A percentile compares a stretch with the other conserved stretches of the same genome.
phyloP scores from a whole-genome alignment of 1,140 invertebrate genomes.

The Papilio helenus region DNA sequence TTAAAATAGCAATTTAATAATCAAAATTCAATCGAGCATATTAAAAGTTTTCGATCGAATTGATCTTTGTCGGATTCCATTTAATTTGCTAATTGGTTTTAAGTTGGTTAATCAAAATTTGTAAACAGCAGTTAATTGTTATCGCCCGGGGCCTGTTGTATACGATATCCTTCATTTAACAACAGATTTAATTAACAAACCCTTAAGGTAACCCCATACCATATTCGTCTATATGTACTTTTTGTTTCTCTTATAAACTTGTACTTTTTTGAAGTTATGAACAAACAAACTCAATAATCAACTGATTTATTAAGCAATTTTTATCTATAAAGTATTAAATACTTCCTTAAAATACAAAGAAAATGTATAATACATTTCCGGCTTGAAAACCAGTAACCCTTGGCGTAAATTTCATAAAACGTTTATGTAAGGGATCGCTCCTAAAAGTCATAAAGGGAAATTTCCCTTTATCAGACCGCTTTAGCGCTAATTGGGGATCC shows the following conservation, averaged over 20 bases:
- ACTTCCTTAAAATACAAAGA: not conserved
- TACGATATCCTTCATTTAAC: not conserved
- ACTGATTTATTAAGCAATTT: too few relatives aligned
- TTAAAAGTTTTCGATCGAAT: not conserved
- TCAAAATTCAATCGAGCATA: slow-evolving; percentile 5
- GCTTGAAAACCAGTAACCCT: not conserved
- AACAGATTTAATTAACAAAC: not conserved
- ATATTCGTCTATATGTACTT: too few relatives aligned
- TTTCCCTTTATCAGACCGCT: slow-evolving; percentile 5
- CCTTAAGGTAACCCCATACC: not conserved
- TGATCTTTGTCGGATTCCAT: not conserved
- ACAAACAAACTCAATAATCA: too few relatives aligned
- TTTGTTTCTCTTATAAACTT: too few relatives aligned
- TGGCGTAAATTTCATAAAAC: slow-evolving; percentile 1
- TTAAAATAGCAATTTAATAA: not conserved
- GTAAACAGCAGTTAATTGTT: slow-evolving; percentile 15
- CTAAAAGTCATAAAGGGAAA: slow-evolving; percentile 5
- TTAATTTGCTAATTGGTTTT: slow-evolving; percentile 20
- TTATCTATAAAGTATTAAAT: too few relatives aligned
- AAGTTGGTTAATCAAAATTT: slow-evolving; percentile 5
- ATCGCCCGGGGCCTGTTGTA: not conserved
- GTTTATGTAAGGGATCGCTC: slow-evolving; percentile 17
- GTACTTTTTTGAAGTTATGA: too few relatives aligned
- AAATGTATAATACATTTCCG: not conserved
- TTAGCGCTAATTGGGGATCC: slow-evolving; percentile 11